Evolutionary conservation across 2,797 vertebrate species (phyloP), one percentile per base, ranked within the genome.

Genomic region (Mionectes olivaceus): DNA sequence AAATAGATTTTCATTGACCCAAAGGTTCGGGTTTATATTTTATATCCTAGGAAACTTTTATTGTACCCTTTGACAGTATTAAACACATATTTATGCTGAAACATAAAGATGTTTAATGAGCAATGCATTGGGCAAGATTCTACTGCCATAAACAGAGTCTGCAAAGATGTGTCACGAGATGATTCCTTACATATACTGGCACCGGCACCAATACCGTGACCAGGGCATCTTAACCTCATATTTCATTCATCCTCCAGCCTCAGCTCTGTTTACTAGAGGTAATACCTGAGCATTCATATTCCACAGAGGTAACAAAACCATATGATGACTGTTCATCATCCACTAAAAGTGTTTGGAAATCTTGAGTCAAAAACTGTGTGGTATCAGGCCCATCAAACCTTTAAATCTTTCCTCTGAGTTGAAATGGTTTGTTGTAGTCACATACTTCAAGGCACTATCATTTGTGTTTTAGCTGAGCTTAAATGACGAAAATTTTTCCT

Each of bases 21-120:
- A 56, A 53, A 65, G 53, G 46, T 52, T 25, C 49, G 61, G 15
- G 10, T 68, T 67, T 89, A 27, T 56, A 19, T 70, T 90, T 53
- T 23, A 25, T 43, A 14, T 56, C 33, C 69, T 52, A 35, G 9
- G 32, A 16, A 67, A 30, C 22, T 52, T 69, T 44, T 25, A 10
- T 41, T 1, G 0, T 39, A n/a, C 7, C 4, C 11, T 47, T 87
- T 84, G 28, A 35, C 0, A 1, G 4, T 24, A 16, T 27, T 33
- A 74, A 81, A 47, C 13, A 46, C 8, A 28, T 0, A 1, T 22
- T 43, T 81, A 24, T 53, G 24, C 12, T 82, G 74, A 46, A 55
- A 68, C 19, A 24, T 33, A 5, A 47, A 12, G 24, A 39, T 11
- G n/a, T 64, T 67, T 33, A 41, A 41, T 59, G n/a, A 81, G 13